A percentile compares a stretch with the other conserved stretches of the same genome.
phyloP scores from a whole-genome alignment of 2,888 invertebrate species.

The Andrena camellia region DNA sequence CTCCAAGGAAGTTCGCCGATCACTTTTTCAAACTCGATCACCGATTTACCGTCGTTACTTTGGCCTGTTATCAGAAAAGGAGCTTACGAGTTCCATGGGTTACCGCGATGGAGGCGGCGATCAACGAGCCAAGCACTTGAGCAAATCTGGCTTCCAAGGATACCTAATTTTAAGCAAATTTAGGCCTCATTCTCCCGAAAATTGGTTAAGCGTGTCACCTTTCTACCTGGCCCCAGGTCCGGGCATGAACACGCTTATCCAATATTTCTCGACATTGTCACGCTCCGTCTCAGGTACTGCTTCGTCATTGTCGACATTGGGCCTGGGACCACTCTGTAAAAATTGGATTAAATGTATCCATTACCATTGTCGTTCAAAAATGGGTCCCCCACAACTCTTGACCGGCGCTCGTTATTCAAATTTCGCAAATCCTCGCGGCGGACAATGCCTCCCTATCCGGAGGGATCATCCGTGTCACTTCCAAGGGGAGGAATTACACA shows the following conservation, averaged over 20 bases:
- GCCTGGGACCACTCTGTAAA: constrained; percentile 66
- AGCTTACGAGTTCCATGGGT: constrained; percentile 27
- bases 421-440: constrained; percentile 44
- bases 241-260: constrained; percentile 78
- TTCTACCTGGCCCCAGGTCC: constrained; percentile 69
- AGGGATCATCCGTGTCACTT: constrained; percentile 66
- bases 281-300: constrained; percentile 52
- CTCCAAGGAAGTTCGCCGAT: not conserved
- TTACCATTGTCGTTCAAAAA: constrained; percentile 79
- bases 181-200: constrained; percentile 71
- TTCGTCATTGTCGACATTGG: constrained; percentile 66
- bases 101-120: constrained; percentile 50
- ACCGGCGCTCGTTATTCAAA: constrained; percentile 51
- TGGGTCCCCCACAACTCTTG: constrained; percentile 45
- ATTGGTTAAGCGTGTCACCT: constrained; percentile 79
- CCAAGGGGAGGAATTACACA: constrained; percentile 59
- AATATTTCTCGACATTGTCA: constrained; percentile 79
- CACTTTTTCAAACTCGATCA: constrained; percentile 22
- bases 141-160: constrained; percentile 30
- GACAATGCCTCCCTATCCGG: constrained; percentile 35
- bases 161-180: constrained; percentile 80
- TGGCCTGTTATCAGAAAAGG: constrained; percentile 10
- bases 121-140: constrained; percentile 22
- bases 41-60: constrained; percentile 21
- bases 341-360: constrained; percentile 85